A percentile compares a stretch with the other conserved stretches of the same genome.
Evolutionary conservation across 2,888 invertebrate genomes (phyloP).

Genomic region (Athrips mouffetella): DNA sequence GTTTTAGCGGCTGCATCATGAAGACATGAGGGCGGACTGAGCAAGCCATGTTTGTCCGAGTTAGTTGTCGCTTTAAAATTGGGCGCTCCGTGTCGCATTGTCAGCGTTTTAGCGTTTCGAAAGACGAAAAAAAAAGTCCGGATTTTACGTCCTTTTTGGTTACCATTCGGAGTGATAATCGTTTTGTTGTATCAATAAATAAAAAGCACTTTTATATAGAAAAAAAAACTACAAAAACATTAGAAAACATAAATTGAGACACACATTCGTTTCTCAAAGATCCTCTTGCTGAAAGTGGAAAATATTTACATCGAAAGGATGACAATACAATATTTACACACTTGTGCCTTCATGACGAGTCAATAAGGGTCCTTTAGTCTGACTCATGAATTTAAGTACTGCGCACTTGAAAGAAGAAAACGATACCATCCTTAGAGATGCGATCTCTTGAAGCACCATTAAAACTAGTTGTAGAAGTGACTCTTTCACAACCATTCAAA

Average conservation of each 20-base stretch:
- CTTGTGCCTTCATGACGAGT: background rate
- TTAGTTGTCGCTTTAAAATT: slow-evolving; percentile 62
- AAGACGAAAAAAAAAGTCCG: slow-evolving; percentile 39
- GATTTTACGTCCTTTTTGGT: background rate
- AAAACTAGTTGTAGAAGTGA: too few relatives aligned
- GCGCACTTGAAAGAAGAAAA: background rate
- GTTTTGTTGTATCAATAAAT: too few relatives aligned
- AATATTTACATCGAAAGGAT: background rate
- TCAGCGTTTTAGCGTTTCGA: slow-evolving; percentile 53
- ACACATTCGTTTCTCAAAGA: too few relatives aligned
- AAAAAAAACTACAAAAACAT: too few relatives aligned
- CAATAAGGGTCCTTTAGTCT: background rate
- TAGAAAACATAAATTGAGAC: too few relatives aligned
- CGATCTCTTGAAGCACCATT: background rate
- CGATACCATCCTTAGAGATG: background rate
- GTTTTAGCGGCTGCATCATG: slow-evolving; percentile 71
- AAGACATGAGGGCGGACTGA: slow-evolving; percentile 46
- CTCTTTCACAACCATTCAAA: too few relatives aligned
- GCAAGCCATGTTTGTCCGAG: slow-evolving; percentile 33
- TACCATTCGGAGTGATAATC: background rate
- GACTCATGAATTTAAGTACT: background rate
- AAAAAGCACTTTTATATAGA: too few relatives aligned
- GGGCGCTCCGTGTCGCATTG: slow-evolving; percentile 47
- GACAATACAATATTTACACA: background rate
- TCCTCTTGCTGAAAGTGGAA: background rate